These are phyloP conservation scores for Adelphocoris suturalis DNA, from an alignment of 2,888 invertebrate species.

Conservation along the genomic window DNA sequence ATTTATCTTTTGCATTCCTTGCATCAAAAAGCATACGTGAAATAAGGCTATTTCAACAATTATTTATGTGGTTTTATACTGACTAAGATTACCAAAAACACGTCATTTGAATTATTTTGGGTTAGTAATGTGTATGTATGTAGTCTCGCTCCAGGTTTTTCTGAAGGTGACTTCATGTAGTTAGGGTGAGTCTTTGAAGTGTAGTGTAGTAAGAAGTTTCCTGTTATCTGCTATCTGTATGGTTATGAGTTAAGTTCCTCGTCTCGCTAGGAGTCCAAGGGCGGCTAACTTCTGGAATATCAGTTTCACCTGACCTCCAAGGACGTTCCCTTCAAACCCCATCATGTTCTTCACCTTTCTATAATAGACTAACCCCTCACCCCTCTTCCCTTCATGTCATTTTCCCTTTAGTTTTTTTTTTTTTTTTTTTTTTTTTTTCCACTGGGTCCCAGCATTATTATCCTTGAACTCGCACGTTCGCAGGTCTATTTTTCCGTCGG, in stretches of 20 bases:
- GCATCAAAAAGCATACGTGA: too few relatives aligned
- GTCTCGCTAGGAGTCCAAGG: neutral
- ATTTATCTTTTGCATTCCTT: too few relatives aligned
- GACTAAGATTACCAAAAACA: too few relatives aligned
- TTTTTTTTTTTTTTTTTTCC: neutral
- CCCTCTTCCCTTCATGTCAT: neutral
- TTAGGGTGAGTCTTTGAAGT: too few relatives aligned
- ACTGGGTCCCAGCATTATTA: neutral
- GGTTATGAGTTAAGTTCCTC: neutral
- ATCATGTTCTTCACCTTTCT: conserved; percentile 11
- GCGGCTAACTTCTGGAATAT: neutral
- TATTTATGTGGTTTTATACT: too few relatives aligned
- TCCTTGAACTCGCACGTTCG: conserved; percentile 32
- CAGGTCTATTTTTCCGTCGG: conserved; percentile 31
- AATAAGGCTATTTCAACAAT: too few relatives aligned
- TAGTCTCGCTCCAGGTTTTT: too few relatives aligned
- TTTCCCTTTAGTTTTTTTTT: neutral
- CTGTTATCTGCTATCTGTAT: neutral
- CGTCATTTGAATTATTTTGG: too few relatives aligned
- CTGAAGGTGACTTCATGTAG: too few relatives aligned
- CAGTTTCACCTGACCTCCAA: conserved; percentile 25
- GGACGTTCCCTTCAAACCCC: conserved; percentile 14
- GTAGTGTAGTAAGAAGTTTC: neutral
- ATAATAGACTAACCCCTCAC: neutral
- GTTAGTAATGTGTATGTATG: too few relatives aligned